A percentile compares a stretch with the other conserved stretches of the same genome.
Conservation (phyloP, 2,888 invertebrate species). For the Mythimna pallens region DNA sequence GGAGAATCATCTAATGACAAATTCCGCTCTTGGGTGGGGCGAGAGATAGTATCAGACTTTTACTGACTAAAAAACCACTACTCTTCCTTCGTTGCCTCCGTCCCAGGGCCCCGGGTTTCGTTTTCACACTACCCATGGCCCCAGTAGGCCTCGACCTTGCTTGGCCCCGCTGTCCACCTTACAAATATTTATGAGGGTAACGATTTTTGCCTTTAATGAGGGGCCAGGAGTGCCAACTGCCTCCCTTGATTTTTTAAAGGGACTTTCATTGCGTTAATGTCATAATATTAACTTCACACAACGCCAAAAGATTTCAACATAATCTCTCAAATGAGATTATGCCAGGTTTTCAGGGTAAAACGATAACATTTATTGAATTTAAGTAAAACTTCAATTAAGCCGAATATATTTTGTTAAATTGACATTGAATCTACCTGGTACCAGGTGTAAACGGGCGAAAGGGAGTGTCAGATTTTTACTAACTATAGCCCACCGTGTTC, state of each 20-base stretch:
- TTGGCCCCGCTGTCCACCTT: no score
- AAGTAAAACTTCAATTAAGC: no score
- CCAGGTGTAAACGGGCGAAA: background rate
- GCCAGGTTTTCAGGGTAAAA: constrained; percentile 3
- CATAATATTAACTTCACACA: constrained; percentile 44
- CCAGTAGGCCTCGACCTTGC: no score
- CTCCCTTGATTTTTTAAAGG: constrained; percentile 60
- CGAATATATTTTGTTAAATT: background rate
- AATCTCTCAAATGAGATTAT: constrained; percentile 34
- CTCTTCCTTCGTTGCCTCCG: no score
- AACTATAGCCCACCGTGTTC: no score
- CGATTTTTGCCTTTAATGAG: constrained; percentile 45
- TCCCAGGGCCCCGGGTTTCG: no score
- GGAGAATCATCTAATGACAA: no score
- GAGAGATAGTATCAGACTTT: no score
- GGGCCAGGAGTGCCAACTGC: constrained; percentile 19
- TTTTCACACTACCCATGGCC: no score
- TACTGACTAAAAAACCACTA: no score
- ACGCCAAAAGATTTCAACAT: constrained; percentile 40
- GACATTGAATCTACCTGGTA: background rate
- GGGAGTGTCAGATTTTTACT: no score
- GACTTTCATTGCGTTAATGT: constrained; percentile 53
- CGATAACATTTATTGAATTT: constrained; percentile 4
- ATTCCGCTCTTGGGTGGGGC: no score
- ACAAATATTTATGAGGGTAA: constrained; percentile 23